Evolutionary conservation across 2,113 vertebrate genomes (phyloP).

Genomic region (Telmatochromis brachygnathus): DNA sequence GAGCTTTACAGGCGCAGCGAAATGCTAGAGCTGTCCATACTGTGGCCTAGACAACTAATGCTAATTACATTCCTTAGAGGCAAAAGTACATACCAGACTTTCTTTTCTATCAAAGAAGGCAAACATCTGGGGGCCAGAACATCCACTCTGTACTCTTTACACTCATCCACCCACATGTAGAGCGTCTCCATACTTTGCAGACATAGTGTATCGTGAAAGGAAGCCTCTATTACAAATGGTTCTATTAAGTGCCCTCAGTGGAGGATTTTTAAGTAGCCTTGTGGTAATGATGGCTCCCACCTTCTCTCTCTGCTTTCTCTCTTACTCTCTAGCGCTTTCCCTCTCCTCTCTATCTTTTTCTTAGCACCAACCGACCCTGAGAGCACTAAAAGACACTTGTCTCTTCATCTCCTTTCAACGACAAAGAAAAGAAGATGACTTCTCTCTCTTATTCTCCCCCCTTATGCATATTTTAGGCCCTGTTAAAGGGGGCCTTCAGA

Average conservation of each 20-base stretch:
- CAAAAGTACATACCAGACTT: background rate
- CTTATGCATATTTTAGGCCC: conserved; percentile 38
- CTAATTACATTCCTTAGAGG: background rate
- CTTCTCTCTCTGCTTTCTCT: conserved; percentile 28
- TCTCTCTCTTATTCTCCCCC: conserved; percentile 28
- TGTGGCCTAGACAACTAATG: background rate
- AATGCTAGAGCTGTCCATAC: background rate
- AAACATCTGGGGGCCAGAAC: conserved; percentile 32
- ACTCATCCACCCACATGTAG: conserved; percentile 38
- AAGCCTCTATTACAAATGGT: conserved; percentile 63
- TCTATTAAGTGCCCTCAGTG: conserved; percentile 66
- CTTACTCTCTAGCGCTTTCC: background rate
- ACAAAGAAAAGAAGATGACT: conserved; percentile 47
- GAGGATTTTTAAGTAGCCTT: conserved; percentile 62
- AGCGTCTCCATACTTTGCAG: conserved; percentile 35
- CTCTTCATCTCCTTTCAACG: conserved; percentile 54
- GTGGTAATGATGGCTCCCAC: conserved; percentile 55
- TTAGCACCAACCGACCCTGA: conserved; percentile 24
- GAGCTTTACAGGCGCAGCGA: background rate
- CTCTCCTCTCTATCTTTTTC: background rate
- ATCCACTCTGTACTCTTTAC: conserved; percentile 8
- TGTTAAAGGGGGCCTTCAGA: conserved; percentile 47
- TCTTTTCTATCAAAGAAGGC: conserved; percentile 14
- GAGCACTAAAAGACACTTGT: conserved; percentile 61
- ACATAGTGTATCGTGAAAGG: conserved; percentile 25